Evolutionary conservation across 2,113 vertebrate genomes (phyloP).

Genomic region (Pelusios castaneus): DNA sequence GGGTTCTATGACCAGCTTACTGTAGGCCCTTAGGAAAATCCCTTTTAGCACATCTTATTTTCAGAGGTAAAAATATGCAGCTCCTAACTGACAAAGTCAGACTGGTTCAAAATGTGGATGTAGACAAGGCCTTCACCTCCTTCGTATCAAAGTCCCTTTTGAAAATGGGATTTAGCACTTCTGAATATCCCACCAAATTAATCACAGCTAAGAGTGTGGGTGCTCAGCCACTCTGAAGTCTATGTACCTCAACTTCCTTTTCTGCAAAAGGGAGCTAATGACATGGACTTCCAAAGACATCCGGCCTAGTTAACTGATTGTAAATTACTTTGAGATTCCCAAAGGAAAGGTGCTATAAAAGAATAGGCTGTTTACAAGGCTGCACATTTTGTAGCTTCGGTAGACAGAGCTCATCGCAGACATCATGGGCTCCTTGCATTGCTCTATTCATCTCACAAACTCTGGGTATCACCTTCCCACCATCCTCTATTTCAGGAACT

Average conservation of each 20-base stretch:
- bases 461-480: neutral
- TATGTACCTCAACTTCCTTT: neutral
- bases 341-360: neutral
- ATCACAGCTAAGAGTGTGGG: neutral
- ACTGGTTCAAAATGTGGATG: neutral
- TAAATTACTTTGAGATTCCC: neutral
- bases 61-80: neutral
- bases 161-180: neutral
- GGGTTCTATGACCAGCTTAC: slow-evolving; percentile 55
- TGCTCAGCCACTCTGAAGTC: neutral
- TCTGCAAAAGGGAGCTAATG: neutral
- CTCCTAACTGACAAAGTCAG: neutral
- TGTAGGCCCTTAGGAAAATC: slow-evolving; percentile 69
- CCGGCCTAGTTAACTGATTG: neutral
- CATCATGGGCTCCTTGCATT: neutral
- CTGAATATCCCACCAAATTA: neutral
- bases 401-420: neutral
- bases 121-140: neutral
- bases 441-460: neutral
- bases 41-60: slow-evolving; percentile 47
- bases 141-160: neutral
- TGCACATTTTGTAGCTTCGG: neutral
- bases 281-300: neutral
- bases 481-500: neutral
- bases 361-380: neutral